These are phyloP conservation scores for Phenganax marumi DNA, from an alignment of 92 coral and sea anemone species.

Conservation along the genomic window DNA sequence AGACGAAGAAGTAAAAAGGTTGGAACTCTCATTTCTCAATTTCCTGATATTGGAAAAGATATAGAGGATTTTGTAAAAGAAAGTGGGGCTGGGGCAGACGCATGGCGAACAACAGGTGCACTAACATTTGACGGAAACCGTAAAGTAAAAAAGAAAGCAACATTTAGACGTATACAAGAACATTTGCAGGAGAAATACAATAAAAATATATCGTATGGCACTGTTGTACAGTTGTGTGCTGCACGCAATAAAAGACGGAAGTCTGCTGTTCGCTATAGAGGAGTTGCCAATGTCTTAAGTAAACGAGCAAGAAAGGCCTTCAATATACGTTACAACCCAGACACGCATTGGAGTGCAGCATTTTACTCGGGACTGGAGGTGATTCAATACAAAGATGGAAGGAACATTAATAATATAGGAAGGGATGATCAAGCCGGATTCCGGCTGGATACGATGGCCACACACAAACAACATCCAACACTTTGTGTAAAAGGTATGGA, in stretches of 20 bases:
- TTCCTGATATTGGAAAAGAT: constrained; percentile 5
- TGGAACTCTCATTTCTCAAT: too few relatives aligned
- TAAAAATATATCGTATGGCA: constrained; percentile 52
- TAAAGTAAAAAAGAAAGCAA: constrained; percentile 51
- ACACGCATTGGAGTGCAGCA: constrained; percentile 64
- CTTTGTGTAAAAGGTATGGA: constrained; percentile 25
- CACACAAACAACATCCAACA: constrained; percentile 37
- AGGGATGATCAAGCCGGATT: constrained; percentile 50
- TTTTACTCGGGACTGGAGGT: constrained; percentile 50
- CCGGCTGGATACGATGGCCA: constrained; percentile 47
- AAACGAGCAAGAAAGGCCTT: constrained; percentile 64
- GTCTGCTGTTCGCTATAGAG: constrained; percentile 58
- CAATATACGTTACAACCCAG: constrained; percentile 61
- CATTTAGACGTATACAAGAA: constrained; percentile 58
- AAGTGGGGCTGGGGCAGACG: constrained; percentile 57
- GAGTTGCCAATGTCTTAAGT: constrained; percentile 51
- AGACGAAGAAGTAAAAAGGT: constrained; percentile 45
- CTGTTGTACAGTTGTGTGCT: constrained; percentile 66
- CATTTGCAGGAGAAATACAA: constrained; percentile 55
- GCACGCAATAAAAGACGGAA: constrained; percentile 61
- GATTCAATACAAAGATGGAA: constrained; percentile 57
- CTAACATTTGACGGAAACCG: constrained; percentile 62
- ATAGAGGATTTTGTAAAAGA: constrained; percentile 51
- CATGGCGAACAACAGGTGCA: constrained; percentile 61
- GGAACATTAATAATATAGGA: constrained; percentile 44